A percentile compares a stretch with the other conserved stretches of the same genome.
phyloP scores from a whole-genome alignment of 2,888 invertebrate genomes.

The Antheraea yamamai region DNA sequence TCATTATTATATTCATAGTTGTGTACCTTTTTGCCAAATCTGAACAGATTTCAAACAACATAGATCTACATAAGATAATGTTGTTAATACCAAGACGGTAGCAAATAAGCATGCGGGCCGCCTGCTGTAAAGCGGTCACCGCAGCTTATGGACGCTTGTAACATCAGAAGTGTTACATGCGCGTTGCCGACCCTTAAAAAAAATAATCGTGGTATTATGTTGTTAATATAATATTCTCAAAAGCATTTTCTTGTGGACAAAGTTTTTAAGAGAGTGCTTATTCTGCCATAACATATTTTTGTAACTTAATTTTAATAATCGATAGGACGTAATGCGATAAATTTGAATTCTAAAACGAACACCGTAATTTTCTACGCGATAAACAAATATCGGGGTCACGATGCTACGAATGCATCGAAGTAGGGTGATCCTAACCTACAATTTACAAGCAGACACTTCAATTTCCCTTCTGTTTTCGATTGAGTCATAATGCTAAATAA shows the following conservation, averaged over 20 bases:
- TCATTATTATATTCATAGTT: background rate
- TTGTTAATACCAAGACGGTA: no score
- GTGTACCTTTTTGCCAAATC: background rate
- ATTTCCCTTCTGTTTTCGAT: constrained; percentile 63
- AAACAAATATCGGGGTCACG: constrained; percentile 14
- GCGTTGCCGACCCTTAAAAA: no score
- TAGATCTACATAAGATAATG: background rate
- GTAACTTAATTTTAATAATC: constrained; percentile 9
- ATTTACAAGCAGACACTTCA: constrained; percentile 68
- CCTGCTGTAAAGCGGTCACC: no score
- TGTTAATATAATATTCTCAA: background rate
- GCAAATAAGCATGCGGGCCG: no score
- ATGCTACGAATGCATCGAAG: constrained; percentile 29
- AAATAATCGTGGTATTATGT: no score
- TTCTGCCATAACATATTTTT: background rate
- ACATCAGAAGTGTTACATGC: no score
- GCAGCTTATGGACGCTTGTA: no score
- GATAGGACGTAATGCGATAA: background rate
- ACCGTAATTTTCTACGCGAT: constrained; percentile 8
- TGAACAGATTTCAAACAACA: background rate
- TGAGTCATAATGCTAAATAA: constrained; percentile 73
- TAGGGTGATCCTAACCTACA: constrained; percentile 59
- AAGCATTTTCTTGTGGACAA: background rate
- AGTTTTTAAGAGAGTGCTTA: background rate
- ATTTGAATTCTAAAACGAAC: background rate